A percentile compares a stretch with the other conserved stretches of the same genome.
phyloP scores from a whole-genome alignment of 2,797 vertebrate species.

The Atherinosoma microstoma region DNA sequence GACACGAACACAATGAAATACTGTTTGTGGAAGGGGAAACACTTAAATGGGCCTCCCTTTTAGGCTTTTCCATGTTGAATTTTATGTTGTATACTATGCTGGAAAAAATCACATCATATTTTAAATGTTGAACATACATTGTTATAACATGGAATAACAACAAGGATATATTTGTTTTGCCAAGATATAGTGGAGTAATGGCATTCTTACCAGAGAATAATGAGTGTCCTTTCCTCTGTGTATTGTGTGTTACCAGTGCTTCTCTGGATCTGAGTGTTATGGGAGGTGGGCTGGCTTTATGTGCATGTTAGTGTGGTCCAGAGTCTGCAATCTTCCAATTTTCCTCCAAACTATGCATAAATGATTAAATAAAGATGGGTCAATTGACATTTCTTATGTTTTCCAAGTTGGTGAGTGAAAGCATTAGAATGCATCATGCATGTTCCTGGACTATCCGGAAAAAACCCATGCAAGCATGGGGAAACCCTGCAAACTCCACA shows the following conservation, averaged over 20 bases:
- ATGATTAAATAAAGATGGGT: not conserved
- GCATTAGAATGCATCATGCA: not conserved
- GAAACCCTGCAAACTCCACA: not conserved
- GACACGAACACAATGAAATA: constrained; percentile 17
- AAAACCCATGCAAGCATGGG: not conserved
- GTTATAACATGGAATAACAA: not conserved
- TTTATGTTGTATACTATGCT: not conserved
- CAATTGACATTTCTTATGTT: not conserved
- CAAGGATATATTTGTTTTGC: not conserved
- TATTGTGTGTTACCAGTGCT: not conserved
- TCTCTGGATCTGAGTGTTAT: not conserved
- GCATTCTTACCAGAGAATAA: not conserved
- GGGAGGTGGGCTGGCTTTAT: not conserved
- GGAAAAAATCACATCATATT: not conserved
- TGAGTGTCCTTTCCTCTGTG: not conserved
- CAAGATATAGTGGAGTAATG: not conserved
- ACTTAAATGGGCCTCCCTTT: not conserved
- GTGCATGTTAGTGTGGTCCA: not conserved
- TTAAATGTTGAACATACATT: not conserved
- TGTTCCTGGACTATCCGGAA: not conserved
- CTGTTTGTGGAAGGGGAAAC: not conserved
- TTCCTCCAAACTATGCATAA: not conserved
- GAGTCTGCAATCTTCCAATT: not conserved
- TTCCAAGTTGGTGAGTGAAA: not conserved
- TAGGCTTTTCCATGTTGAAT: not conserved